Base-by-base conservation (phyloP, 2,888 invertebrate genomes). In the Phengaris alcon region DNA sequence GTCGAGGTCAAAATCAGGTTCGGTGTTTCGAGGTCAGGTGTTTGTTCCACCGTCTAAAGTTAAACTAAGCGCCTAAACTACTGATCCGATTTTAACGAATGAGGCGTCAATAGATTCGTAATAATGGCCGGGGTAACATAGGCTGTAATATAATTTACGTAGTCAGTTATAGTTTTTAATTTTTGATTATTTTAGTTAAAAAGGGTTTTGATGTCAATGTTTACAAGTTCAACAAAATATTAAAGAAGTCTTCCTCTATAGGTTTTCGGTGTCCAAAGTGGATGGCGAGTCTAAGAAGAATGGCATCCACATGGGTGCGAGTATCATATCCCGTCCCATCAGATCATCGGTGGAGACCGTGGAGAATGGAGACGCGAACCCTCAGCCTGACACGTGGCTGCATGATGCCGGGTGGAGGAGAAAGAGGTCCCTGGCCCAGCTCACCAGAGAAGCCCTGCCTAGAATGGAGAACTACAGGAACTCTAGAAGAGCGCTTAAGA, bases 391-490 rank as follows among this genome's bases (percentile, higher is more conserved):
- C 73, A 92, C 91, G 1, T 93, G 92, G 91, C 86, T 92, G 0
- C 93, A 92, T 59, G 93, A 93, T 73, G 90, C 90, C 0, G 91
- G 91, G 15, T 93, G 92, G 89, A 83, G 90, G 52, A 84, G 95
- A 77, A 94, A 95, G 81, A 87, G 94, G 46, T 95, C 95, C 2
- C 84, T 96, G 80, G 95, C 95, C 2, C 95, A 96, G 81, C 90
- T 96, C 76, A 96, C 96, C 0, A 95, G 96, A 81, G 98, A 98
- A 87, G 96, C 96, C 1, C 86, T 97, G 57, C 97, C 97, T 0
- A 93, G 97, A 76, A 94, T 97, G 89, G 97, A 97, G 84, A 96
- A 97, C 86, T 98, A 98, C 85, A 95, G 97, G 84, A 96, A 96
- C 85, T 96, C 96, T 0, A 95, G 96, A 82, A 94, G 97, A 80